Conservation (phyloP, 2,888 invertebrate species). For the Chromoteleia sp. region DNA sequence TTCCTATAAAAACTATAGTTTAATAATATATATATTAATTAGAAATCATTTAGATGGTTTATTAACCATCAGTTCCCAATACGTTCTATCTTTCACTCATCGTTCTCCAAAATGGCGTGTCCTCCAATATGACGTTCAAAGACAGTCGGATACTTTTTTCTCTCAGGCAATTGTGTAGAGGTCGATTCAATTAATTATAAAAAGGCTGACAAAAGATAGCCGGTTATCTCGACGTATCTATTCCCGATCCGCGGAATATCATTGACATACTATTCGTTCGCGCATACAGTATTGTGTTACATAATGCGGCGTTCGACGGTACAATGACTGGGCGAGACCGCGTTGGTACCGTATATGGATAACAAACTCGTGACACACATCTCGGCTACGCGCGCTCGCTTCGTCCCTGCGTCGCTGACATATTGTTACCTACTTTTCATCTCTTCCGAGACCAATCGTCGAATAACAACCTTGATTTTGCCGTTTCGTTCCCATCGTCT, state of each 20-base stretch:
- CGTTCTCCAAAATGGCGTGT: slow-evolving; percentile 14
- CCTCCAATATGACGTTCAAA: not conserved
- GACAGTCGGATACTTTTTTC: not conserved
- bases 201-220: slow-evolving; percentile 1
- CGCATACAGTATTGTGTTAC: slow-evolving; percentile 69
- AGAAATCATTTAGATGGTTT: too few species aligned
- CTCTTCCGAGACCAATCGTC: slow-evolving; percentile 19
- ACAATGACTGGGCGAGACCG: slow-evolving; percentile 78
- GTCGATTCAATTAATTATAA: slow-evolving; percentile 19
- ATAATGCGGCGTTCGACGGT: slow-evolving; percentile 72
- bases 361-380: slow-evolving; percentile 81
- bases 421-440: slow-evolving; percentile 65
- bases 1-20: too few species aligned
- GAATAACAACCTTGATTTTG: slow-evolving; percentile 39
- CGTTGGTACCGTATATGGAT: slow-evolving; percentile 78
- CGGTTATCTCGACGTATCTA: slow-evolving; percentile 34
- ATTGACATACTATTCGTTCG: slow-evolving; percentile 66
- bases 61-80: too few species aligned
- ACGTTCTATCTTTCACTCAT: not conserved
- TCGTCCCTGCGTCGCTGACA: slow-evolving; percentile 27
- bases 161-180: not conserved
- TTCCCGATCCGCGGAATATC: slow-evolving; percentile 52
- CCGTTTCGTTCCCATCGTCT: slow-evolving; percentile 7
- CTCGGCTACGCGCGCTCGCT: slow-evolving; percentile 74
- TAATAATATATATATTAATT: too few species aligned